phyloP scores from a whole-genome alignment of 2,113 vertebrate genomes.

The Puma concolor region DNA sequence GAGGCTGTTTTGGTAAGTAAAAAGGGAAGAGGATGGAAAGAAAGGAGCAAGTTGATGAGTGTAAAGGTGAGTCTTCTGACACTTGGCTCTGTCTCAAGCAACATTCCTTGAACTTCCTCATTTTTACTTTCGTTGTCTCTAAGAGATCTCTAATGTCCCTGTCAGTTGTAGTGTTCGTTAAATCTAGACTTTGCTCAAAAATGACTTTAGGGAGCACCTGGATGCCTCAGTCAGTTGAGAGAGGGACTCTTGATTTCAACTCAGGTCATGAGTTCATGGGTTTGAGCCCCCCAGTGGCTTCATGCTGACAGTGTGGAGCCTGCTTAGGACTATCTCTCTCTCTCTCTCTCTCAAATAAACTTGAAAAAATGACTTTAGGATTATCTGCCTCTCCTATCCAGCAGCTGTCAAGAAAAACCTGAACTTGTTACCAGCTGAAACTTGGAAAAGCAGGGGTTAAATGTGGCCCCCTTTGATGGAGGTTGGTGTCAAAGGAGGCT shows the following conservation, averaged over 20 bases:
- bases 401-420: background rate
- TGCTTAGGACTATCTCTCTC: no score
- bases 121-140: background rate
- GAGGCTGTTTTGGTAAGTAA: background rate
- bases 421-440: background rate
- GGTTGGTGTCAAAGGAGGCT: background rate
- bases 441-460: background rate
- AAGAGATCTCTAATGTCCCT: background rate
- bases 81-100: background rate
- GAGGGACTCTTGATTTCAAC: no score
- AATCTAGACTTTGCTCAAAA: background rate
- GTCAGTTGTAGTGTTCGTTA: background rate
- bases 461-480: background rate
- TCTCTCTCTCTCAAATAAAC: no score
- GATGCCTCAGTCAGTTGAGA: no score
- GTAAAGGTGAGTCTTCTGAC: background rate
- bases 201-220: background rate
- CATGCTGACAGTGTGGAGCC: no score
- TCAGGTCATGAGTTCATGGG: no score
- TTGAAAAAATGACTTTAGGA: background rate
- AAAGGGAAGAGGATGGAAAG: background rate
- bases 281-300: no score
- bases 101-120: background rate
- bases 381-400: background rate
- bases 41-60: background rate